Evolutionary conservation across 2,888 invertebrate species (phyloP).

Genomic region (Aphidoletes aphidimyza): DNA sequence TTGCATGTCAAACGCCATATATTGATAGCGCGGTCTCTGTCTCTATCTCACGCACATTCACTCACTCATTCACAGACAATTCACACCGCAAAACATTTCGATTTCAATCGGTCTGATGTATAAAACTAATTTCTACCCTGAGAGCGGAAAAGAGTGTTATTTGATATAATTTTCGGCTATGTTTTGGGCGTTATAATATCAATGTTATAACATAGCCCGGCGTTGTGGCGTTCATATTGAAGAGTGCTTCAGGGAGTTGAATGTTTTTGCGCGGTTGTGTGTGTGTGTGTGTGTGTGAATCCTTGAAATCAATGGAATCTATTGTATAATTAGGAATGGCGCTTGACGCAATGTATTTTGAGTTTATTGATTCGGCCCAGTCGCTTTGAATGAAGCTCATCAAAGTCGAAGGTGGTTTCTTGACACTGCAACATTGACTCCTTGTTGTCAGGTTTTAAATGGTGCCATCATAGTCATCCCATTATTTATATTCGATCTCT

Average conservation of each 20-base stretch:
- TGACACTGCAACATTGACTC: conserved; percentile 22
- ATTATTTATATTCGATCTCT: not conserved
- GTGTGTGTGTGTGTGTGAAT: no score
- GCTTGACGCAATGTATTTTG: not conserved
- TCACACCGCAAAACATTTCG: no score
- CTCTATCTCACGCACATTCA: no score
- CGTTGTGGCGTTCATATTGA: no score
- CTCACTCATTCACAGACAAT: no score
- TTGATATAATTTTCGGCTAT: no score
- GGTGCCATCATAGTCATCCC: not conserved
- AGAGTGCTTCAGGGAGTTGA: no score
- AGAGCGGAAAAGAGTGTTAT: no score
- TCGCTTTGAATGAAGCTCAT: not conserved
- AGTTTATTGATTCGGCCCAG: not conserved
- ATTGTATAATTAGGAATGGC: not conserved
- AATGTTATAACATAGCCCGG: no score
- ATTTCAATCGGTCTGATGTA: no score
- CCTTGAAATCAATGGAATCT: conserved; percentile 36
- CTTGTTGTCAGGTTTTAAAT: conserved; percentile 10
- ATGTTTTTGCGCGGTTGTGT: not conserved
- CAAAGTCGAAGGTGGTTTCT: conserved; percentile 31
- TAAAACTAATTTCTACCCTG: no score
- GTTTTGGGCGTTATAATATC: no score
- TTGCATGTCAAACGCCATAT: not conserved
- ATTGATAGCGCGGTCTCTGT: not conserved